A percentile compares a stretch with the other conserved stretches of the same genome.
Evolutionary conservation across 2,888 invertebrate genomes (phyloP).

Genomic region (Drosophila nr. perissopoda): DNA sequence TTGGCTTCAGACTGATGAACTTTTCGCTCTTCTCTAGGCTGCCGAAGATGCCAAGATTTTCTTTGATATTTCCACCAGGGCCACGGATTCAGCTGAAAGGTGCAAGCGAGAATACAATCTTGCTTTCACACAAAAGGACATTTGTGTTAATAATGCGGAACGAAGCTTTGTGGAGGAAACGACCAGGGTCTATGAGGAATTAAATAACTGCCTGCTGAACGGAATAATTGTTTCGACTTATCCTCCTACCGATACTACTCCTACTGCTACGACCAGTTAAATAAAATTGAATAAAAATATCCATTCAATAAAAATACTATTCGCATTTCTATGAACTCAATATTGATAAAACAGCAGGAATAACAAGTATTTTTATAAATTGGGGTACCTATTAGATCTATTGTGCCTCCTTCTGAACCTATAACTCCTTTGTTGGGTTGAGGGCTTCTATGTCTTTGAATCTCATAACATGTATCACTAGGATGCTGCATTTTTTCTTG

Average conservation of each 20-base stretch:
- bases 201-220: slow-evolving; percentile 45
- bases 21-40: slow-evolving; percentile 5
- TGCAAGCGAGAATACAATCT: slow-evolving; percentile 19
- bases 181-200: slow-evolving; percentile 21
- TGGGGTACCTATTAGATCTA: not conserved
- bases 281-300: not conserved
- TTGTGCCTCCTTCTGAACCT: too few relatives aligned
- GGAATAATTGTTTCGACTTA: not conserved
- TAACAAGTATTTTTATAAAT: not conserved
- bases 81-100: slow-evolving; percentile 22
- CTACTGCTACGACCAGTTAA: not conserved
- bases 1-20: not conserved
- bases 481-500: not conserved
- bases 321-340: not conserved
- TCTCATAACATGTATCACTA: not conserved
- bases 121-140: not conserved
- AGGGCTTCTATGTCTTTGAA: not conserved
- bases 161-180: slow-evolving; percentile 49
- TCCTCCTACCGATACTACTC: not conserved
- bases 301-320: not conserved
- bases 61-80: slow-evolving; percentile 42
- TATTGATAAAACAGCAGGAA: not conserved
- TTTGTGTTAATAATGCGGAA: slow-evolving; percentile 42
- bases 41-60: slow-evolving; percentile 43
- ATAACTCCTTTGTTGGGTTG: not conserved